Base-by-base conservation (phyloP, 2,888 invertebrate genomes). In the Drosophila colorata region DNA sequence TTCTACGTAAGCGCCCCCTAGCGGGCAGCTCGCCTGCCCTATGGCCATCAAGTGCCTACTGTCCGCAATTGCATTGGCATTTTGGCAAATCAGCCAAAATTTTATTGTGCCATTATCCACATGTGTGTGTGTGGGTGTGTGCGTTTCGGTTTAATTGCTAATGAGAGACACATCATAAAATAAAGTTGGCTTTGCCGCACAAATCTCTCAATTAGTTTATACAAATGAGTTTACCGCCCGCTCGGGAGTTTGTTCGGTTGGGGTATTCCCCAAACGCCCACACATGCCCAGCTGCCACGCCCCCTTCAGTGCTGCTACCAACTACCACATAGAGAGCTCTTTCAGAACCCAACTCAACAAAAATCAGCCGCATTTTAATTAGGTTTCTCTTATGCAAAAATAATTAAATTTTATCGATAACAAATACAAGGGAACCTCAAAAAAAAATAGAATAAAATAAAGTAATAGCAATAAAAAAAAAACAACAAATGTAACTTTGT, bases 181-280 rank as follows among this genome's bases (percentile, higher is more conserved):
- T 71, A 44, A 66, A 60, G 55, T 64, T 65, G 48, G 51, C 47
- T 13, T 37, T n/a, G 41, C 13, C 51, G 43, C 56, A 55, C 86
- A 86, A 88, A 88, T 86, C 80, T 81, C 76, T 74, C 86, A 86
- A 88, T 86, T 88, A 86, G 88, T 74, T 74, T 69, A 64, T 74
- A 83, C 87, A 86, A 86, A 86, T 88, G 83, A 81, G 81, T 88
- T 86, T 86, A 88, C 70, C 76, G 86, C 88, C 80, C 81, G 74
- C 68, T 60, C 49, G 88, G 87, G 88, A 86, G 28, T 72, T 57
- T 57, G 11, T 18, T 33, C 28, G 14, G 18, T 48, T 14, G 20
- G 65, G 65, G 41, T 51, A 74, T 65, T 78, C 78, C 79, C 79
- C 48, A 6, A 43, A 43, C 56, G 20, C 18, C 33, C 25, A 44